A percentile compares a stretch with the other conserved stretches of the same genome.
phyloP scores from a whole-genome alignment of 2,797 vertebrate species.

The Chloroceryle inda region DNA sequence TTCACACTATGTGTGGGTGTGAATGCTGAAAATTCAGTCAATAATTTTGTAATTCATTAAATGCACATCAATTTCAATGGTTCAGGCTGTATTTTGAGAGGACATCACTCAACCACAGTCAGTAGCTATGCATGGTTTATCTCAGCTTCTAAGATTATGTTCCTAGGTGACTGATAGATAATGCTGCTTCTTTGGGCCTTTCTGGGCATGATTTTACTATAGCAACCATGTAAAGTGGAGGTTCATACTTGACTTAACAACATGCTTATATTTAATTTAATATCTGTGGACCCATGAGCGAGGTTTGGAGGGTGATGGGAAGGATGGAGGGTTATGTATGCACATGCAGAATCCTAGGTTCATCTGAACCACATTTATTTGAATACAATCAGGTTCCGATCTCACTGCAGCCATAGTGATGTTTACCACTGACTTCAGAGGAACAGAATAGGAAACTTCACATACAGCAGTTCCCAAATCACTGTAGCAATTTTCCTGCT shows the following conservation, averaged over 20 bases:
- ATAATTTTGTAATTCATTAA: background rate
- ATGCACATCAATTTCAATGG: background rate
- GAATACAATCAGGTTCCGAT: background rate
- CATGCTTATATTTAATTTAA: background rate
- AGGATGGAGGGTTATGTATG: background rate
- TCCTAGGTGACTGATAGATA: background rate
- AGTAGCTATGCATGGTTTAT: background rate
- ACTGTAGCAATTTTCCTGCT: background rate
- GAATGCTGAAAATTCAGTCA: background rate
- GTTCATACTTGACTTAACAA: background rate
- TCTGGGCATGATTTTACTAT: background rate
- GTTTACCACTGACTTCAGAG: background rate
- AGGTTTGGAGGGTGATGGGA: background rate
- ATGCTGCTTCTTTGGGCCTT: background rate
- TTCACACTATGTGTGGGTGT: background rate
- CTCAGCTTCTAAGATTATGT: background rate
- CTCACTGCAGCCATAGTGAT: background rate
- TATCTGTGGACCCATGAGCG: background rate
- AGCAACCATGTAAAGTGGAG: background rate
- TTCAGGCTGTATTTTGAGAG: background rate
- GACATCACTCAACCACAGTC: accelerated
- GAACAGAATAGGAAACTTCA: background rate
- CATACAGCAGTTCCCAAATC: background rate
- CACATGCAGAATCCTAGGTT: background rate
- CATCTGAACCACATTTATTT: background rate